These are phyloP conservation scores for Drosophila teissieri DNA, from an alignment of 1,140 invertebrate genomes.

Conservation along the genomic window DNA sequence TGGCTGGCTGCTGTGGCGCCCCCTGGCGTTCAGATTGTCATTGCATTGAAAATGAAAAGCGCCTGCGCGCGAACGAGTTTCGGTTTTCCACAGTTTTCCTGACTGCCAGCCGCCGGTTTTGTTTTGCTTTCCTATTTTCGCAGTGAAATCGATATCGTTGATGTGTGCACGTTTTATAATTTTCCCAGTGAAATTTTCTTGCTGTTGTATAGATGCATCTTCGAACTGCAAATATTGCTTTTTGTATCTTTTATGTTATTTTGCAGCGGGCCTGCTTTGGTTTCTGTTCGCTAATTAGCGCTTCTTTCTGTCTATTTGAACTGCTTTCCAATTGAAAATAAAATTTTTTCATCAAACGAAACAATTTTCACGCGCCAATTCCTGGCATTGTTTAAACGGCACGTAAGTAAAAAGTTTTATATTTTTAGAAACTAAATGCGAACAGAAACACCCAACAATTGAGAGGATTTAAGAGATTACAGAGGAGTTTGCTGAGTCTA, in stretches of 20 bases:
- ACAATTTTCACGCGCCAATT: constrained; percentile 80
- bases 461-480: not conserved
- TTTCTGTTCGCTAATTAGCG: constrained; percentile 68
- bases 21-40: constrained; percentile 59
- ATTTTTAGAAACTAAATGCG: constrained; percentile 69
- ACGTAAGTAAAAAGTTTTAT: constrained; percentile 57
- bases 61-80: constrained; percentile 67
- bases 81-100: constrained; percentile 44
- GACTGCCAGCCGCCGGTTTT: constrained; percentile 10
- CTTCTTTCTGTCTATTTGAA: constrained; percentile 43
- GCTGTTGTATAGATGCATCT: constrained; percentile 32
- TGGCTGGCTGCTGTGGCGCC: constrained; percentile 37
- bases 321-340: constrained; percentile 74
- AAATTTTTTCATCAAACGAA: constrained; percentile 70
- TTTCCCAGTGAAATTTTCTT: constrained; percentile 64
- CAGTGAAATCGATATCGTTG: constrained; percentile 75
- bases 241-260: constrained; percentile 36
- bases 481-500: not conserved
- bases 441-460: not conserved
- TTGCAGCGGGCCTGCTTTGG: constrained; percentile 27
- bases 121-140: constrained; percentile 40
- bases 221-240: constrained; percentile 45
- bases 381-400: constrained; percentile 70
- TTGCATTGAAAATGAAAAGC: constrained; percentile 76
- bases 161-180: constrained; percentile 63